phyloP scores from a whole-genome alignment of 2,888 invertebrate species.

The Ecdyonurus torrentis region DNA sequence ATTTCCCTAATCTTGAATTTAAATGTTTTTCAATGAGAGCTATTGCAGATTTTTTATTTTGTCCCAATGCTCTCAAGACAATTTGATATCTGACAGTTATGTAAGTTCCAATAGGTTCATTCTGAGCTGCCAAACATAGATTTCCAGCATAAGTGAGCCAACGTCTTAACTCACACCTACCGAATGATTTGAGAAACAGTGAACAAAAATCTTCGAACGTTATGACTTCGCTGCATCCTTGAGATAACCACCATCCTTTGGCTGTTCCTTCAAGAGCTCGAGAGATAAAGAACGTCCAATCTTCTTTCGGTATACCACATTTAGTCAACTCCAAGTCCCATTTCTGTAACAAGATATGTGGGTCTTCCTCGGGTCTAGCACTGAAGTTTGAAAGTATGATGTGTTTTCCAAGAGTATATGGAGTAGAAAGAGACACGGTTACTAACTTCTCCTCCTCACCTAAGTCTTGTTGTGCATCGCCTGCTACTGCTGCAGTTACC shows the following conservation, averaged over 20 bases:
- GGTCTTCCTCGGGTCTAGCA: neutral
- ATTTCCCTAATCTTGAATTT: neutral
- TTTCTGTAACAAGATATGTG: neutral
- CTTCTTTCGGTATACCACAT: neutral
- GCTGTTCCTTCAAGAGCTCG: neutral
- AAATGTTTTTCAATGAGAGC: neutral
- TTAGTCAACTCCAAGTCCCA: neutral
- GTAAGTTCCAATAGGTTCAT: neutral
- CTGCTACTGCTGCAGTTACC: too few relatives aligned
- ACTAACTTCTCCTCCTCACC: too few relatives aligned
- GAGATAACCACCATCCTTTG: neutral
- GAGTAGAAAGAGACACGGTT: too few relatives aligned
- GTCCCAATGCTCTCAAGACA: neutral
- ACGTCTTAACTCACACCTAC: neutral
- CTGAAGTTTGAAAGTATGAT: neutral
- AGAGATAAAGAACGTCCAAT: neutral
- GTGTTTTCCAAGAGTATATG: neutral
- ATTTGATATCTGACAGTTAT: neutral
- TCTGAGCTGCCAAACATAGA: neutral
- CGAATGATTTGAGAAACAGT: neutral
- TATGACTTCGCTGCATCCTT: neutral
- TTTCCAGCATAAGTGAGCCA: neutral
- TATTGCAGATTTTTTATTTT: neutral
- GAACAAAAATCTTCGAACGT: neutral
- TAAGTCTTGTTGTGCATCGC: too few relatives aligned